A percentile compares a stretch with the other conserved stretches of the same genome.
phyloP scores from a whole-genome alignment of 2,797 vertebrate species.

The Falco rusticolus region DNA sequence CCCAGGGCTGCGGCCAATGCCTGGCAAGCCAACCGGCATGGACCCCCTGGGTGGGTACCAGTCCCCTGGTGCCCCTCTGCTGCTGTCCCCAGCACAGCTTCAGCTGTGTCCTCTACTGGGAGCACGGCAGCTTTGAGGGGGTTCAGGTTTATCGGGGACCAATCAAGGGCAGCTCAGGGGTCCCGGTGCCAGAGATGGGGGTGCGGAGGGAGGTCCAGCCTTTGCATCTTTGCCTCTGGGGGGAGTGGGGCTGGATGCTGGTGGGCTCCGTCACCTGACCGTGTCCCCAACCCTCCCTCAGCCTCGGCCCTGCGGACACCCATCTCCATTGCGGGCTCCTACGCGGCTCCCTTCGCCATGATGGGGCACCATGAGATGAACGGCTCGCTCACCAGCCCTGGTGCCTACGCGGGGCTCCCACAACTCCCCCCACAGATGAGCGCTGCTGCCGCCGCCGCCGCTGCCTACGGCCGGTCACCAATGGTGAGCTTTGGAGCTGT shows the following conservation, averaged over 20 bases:
- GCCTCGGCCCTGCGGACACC: conserved; percentile 91
- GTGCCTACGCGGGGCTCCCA: conserved; percentile 90
- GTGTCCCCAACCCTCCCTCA: background rate
- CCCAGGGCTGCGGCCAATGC: conserved; percentile 89
- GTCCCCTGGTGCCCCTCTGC: background rate
- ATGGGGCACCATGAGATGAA: conserved; percentile 98
- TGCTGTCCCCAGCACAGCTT: rapidly evolving
- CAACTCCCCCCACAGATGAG: conserved; percentile 93
- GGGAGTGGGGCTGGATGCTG: rapidly evolving
- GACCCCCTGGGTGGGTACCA: conserved; percentile 85
- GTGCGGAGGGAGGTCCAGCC: background rate
- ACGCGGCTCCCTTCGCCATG: conserved; percentile 92
- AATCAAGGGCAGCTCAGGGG: background rate
- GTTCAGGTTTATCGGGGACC: background rate
- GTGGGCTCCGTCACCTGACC: rapidly evolving
- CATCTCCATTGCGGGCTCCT: conserved; percentile 88
- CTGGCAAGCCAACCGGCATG: conserved; percentile 90
- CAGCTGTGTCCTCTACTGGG: rapidly evolving
- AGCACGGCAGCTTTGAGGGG: background rate
- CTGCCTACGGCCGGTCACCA: conserved; percentile 89
- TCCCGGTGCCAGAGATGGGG: background rate
- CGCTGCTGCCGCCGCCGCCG: conserved; percentile 82
- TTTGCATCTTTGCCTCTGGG: background rate
- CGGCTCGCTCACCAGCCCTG: conserved; percentile 89
- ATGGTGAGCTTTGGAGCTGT: conserved; percentile 89